Conservation (phyloP, 1,140 invertebrate species). For the Brachionus paranguensis region DNA sequence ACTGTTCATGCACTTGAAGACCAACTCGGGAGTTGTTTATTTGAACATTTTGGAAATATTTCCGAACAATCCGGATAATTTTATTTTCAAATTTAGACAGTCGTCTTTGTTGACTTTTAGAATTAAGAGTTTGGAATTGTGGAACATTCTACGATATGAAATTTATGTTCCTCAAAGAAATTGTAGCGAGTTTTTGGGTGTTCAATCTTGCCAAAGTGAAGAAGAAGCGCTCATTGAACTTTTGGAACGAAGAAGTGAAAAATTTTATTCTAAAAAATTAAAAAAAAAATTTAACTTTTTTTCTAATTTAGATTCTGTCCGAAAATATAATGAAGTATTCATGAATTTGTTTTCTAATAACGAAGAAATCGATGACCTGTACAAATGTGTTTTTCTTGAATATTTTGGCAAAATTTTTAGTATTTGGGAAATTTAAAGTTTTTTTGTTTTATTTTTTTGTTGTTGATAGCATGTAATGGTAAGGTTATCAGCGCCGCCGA, state of each 20-base stretch:
- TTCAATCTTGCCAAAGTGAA: background rate
- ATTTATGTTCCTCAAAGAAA: background rate
- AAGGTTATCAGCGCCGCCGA: background rate
- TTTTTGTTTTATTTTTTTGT: background rate
- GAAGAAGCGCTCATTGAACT: background rate
- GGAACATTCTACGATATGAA: background rate
- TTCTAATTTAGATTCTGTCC: background rate
- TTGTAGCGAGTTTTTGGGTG: background rate
- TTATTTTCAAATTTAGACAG: conserved; percentile 7
- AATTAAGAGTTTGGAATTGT: background rate
- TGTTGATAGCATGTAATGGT: background rate
- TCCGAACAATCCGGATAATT: background rate
- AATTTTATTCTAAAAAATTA: background rate
- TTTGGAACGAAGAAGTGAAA: background rate
- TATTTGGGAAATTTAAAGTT: background rate
- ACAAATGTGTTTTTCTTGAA: conserved; percentile 7
- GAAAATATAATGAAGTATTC: background rate
- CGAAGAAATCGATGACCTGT: background rate
- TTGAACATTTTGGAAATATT: background rate
- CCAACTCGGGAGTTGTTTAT: background rate
- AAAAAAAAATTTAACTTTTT: background rate
- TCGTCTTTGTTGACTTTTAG: background rate
- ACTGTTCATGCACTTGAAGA: background rate
- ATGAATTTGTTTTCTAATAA: background rate
- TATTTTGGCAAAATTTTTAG: conserved; percentile 30